Conservation (phyloP, 2,113 vertebrate species). For the Myanophis thanlyinensis region DNA sequence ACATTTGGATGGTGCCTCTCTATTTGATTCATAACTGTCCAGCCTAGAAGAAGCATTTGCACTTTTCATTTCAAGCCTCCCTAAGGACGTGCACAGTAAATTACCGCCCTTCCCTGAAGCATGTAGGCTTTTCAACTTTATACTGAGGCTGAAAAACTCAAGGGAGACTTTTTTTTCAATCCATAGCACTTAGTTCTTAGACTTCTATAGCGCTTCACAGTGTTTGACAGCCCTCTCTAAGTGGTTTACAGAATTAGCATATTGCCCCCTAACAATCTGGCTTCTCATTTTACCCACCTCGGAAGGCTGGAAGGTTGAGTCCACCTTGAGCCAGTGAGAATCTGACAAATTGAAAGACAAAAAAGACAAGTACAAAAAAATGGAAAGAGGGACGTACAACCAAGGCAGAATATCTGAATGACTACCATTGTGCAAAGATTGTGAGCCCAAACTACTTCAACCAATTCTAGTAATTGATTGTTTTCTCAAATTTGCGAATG, state of each 20-base stretch:
- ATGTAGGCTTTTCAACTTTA: background rate
- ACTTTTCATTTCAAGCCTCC: background rate
- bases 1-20: background rate
- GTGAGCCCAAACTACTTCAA: background rate
- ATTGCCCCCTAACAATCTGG: background rate
- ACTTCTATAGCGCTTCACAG: background rate
- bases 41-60: background rate
- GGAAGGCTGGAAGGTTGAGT: no score
- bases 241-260: no score
- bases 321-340: background rate
- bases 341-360: no score
- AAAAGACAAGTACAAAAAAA: no score
- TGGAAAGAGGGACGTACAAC: no score
- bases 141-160: background rate
- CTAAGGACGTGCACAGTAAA: background rate
- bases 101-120: background rate
- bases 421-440: background rate
- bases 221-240: no score
- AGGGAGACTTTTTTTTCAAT: background rate
- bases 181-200: background rate
- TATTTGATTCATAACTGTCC: background rate
- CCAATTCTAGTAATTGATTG: background rate
- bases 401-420: background rate
- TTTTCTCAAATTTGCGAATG: background rate
- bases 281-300: background rate